Evolutionary conservation across 2,888 invertebrate species (phyloP), one percentile per base, ranked within the genome.

Genomic region (Machimus atricapillus): DNA sequence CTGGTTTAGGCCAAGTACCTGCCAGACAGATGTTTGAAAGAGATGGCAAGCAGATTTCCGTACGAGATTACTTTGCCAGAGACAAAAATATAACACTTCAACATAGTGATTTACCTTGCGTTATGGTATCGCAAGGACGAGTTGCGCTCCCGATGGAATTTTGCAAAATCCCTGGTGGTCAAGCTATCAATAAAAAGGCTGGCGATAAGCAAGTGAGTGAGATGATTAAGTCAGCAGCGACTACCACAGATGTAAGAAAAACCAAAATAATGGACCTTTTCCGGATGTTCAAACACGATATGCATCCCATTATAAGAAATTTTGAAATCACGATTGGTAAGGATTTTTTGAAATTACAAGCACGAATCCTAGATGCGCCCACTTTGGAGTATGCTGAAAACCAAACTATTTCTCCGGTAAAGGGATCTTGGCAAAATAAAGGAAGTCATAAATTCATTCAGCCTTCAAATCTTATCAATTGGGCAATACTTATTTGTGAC

Each of bases 201-300:
- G 96, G 95, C 7, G 96, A 97, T 43, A 93, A 91, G 43, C 98
- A 99, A 92, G 96, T 98, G 0, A 93, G 96, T 0, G 94, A 94
- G 0, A 98, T 99, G 97, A 98, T 99, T 85, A 95, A 93, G 91
- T 94, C 94, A 66, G 97, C 99, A 0, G 98, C 99, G 0, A 96
- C 97, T 0, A 94, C 95, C 0, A 97, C 99, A 0, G 93, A 94
- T 9, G 94, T 93, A 14, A 94, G 99, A 31, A 96, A 97, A 91
- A 89, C 92, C 0, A 98, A 97, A 92, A 99, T 99, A 86, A 94
- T 95, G 91, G 94, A 94, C 82, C 87, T 92, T 46, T 86, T 92
- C 0, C 2, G 56, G 1, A 88, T 88, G 85, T 91, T 91, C 73
- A 19, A 90, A 0, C 91, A 92, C 87, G 91, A 92, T 46, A 2